A percentile compares a stretch with the other conserved stretches of the same genome.
phyloP scores from a whole-genome alignment of 1,140 invertebrate species.

The Euura saliciscinereae region DNA sequence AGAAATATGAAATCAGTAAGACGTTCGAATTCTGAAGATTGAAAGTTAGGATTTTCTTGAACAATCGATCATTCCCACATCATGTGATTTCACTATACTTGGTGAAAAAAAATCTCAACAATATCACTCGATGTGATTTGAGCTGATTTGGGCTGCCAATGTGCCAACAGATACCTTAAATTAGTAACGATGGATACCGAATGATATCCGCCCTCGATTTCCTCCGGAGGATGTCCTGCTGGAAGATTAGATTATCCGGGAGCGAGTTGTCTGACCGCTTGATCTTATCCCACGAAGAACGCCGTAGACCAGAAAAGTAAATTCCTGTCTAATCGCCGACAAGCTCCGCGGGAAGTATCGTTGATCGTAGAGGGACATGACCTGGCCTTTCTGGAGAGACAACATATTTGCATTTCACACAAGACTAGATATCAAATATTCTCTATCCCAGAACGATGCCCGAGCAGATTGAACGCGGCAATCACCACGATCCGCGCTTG shows the following conservation, averaged over 20 bases:
- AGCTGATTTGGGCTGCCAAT: too few species aligned
- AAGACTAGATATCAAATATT: background rate
- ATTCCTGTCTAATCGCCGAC: background rate
- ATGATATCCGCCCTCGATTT: background rate
- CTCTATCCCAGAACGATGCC: background rate
- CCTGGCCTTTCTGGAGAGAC: background rate
- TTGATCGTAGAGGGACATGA: background rate
- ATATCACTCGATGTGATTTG: too few species aligned
- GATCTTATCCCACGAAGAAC: background rate
- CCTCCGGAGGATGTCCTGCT: background rate
- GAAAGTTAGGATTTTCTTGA: too few species aligned
- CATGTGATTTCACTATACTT: too few species aligned
- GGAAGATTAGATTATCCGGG: background rate
- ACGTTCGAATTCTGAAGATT: too few species aligned
- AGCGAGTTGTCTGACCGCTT: background rate
- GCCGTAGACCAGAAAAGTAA: background rate
- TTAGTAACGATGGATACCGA: background rate
- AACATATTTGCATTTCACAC: constrained; percentile 4
- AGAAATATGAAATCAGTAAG: too few species aligned
- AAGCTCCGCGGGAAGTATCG: background rate
- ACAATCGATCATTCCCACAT: too few species aligned
- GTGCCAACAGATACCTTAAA: too few species aligned
- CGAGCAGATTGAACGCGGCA: too few species aligned
- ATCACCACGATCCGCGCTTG: too few species aligned
- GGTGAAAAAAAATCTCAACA: too few species aligned